Conservation (phyloP, 2,113 vertebrate genomes). For the Tetrao urogallus region DNA sequence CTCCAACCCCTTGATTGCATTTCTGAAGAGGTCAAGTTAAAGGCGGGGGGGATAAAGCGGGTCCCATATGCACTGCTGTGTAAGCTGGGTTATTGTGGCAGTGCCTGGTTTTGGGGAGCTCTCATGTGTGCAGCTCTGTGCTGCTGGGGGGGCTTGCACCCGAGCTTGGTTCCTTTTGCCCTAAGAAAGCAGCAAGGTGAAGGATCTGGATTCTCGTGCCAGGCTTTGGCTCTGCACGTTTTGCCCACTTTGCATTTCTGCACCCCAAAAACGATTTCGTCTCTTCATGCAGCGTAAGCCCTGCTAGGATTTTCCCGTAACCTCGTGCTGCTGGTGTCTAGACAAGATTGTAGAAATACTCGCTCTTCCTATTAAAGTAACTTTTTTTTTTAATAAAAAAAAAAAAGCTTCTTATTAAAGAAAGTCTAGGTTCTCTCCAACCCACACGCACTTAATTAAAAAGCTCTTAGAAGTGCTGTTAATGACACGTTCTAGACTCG, state of each 20-base stretch:
- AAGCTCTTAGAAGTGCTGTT: conserved; percentile 70
- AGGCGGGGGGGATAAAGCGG: not conserved
- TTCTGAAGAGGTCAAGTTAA: conserved; percentile 37
- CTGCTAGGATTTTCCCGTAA: not conserved
- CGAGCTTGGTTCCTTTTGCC: not conserved
- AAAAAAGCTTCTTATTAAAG: conserved; percentile 63
- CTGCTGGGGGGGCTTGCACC: not conserved
- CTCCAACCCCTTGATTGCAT: conserved; percentile 61
- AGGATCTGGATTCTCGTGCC: not conserved
- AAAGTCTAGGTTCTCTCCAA: conserved; percentile 63
- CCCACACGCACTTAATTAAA: conserved; percentile 72
- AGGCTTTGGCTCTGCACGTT: not conserved
- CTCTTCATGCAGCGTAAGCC: not conserved
- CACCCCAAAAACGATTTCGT: not conserved
- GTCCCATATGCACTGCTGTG: not conserved
- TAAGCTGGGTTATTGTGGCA: conserved; percentile 61
- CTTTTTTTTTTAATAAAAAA: not conserved
- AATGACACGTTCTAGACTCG: conserved; percentile 68
- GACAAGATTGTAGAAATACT: conserved; percentile 58
- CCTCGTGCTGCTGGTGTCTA: conserved; percentile 39
- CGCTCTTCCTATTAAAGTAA: conserved; percentile 55
- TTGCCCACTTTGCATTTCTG: not conserved
- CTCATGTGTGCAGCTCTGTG: not conserved
- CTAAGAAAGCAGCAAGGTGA: not conserved
- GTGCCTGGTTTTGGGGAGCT: not conserved